phyloP scores from a whole-genome alignment of 2,113 vertebrate species.

The Corythoichthys intestinalis region DNA sequence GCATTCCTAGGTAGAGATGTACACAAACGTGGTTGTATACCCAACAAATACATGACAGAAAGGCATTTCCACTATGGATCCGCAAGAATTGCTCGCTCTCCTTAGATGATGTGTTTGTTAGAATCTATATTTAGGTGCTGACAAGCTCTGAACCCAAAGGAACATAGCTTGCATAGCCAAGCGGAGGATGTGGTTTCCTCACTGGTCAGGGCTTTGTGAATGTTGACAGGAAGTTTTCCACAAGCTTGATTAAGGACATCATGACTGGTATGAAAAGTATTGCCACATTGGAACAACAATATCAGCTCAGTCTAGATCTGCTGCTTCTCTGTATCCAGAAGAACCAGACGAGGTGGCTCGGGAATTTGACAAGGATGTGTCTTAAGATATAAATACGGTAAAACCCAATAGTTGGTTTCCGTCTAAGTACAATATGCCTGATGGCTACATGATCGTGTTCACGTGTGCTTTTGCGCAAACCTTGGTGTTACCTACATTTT shows the following conservation, averaged over 20 bases:
- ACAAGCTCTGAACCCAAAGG: conserved; percentile 27
- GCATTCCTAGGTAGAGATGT: conserved; percentile 8
- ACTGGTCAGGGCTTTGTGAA: conserved; percentile 22
- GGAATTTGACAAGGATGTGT: no score
- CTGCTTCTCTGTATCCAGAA: no score
- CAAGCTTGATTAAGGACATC: conserved; percentile 20
- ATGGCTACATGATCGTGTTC: conserved; percentile 8
- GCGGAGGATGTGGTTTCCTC: conserved; percentile 42
- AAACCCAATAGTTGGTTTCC: conserved; percentile 36
- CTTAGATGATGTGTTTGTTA: conserved; percentile 11
- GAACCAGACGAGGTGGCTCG: no score
- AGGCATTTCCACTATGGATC: conserved; percentile 11
- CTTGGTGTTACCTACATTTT: conserved; percentile 75
- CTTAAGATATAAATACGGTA: conserved; percentile 42
- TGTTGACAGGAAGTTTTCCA: conserved; percentile 25
- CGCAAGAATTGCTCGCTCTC: conserved; percentile 1
- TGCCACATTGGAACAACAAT: background rate
- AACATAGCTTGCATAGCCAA: conserved; percentile 17
- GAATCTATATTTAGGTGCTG: conserved; percentile 41
- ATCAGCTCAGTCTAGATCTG: no score
- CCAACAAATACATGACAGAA: background rate
- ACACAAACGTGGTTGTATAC: background rate
- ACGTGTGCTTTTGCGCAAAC: background rate
- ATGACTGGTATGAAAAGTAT: background rate
- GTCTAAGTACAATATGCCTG: background rate